phyloP scores from a whole-genome alignment of 2,888 invertebrate genomes.

The Endomychus coccineus region DNA sequence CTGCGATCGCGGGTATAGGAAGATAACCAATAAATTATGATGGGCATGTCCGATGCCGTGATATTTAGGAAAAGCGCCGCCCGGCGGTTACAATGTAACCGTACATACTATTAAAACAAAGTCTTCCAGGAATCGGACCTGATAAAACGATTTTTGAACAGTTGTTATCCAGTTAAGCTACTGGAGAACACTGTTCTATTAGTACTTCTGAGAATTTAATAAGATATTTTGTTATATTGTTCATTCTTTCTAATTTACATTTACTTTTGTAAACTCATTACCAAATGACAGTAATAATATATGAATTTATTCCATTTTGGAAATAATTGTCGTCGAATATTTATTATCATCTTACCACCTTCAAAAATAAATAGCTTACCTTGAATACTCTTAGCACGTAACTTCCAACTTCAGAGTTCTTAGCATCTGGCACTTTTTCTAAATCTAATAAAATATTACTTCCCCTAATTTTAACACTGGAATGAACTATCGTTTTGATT shows the following conservation, averaged over 20 bases:
- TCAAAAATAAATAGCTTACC: conserved; percentile 42
- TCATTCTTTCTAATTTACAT: conserved; percentile 18
- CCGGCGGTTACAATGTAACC: too few relatives aligned
- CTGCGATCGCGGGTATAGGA: too few relatives aligned
- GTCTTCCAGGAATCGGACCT: too few relatives aligned
- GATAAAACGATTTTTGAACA: too few relatives aligned
- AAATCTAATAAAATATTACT: conserved; percentile 71
- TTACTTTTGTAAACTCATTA: background rate
- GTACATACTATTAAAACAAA: too few relatives aligned
- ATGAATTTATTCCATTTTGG: background rate
- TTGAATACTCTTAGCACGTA: conserved; percentile 78
- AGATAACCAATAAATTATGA: too few relatives aligned
- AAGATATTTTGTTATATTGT: too few relatives aligned
- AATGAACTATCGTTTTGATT: conserved; percentile 88
- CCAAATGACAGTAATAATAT: background rate
- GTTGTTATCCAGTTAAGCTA: too few relatives aligned
- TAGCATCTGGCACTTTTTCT: conserved; percentile 66
- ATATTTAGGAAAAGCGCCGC: too few relatives aligned
- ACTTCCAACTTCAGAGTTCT: conserved; percentile 77
- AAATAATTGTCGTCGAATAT: background rate
- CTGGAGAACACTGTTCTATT: too few relatives aligned
- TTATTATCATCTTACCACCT: background rate
- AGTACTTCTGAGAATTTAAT: too few relatives aligned
- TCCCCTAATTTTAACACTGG: conserved; percentile 83
- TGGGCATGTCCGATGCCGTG: too few relatives aligned